Evolutionary conservation across 1,140 invertebrate genomes (phyloP).

Genomic region (Eumeta japonica): DNA sequence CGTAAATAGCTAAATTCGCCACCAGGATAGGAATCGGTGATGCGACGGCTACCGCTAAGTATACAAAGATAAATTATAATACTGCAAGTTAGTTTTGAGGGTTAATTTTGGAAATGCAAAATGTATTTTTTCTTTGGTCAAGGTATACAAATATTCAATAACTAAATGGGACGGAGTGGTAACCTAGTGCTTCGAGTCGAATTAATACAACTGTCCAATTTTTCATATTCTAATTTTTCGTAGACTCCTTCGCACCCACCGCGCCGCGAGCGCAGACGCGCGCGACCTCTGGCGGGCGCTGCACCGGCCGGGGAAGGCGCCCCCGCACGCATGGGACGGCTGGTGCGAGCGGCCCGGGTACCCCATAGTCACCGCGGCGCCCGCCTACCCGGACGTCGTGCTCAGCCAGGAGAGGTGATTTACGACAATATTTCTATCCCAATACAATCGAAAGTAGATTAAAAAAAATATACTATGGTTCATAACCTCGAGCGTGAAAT

Average conservation of each 20-base stretch:
- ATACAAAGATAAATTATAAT: too few species aligned
- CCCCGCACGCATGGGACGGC: constrained; percentile 43
- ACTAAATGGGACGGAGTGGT: too few species aligned
- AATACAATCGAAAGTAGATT: neutral
- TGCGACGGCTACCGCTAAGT: too few species aligned
- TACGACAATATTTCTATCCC: neutral
- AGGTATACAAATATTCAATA: too few species aligned
- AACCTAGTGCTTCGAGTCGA: too few species aligned
- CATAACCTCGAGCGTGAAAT: neutral
- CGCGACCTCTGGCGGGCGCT: constrained; percentile 40
- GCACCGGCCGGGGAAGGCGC: constrained; percentile 25
- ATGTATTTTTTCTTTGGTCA: too few species aligned
- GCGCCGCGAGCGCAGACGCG: constrained; percentile 37
- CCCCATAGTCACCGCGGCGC: constrained; percentile 28
- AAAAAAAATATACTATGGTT: neutral
- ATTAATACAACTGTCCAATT: too few species aligned
- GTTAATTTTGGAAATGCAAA: too few species aligned
- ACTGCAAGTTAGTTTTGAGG: too few species aligned
- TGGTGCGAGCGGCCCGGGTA: constrained; percentile 45
- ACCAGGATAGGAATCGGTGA: too few species aligned
- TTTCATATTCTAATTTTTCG: too few species aligned
- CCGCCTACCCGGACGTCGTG: constrained; percentile 20
- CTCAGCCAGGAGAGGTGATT: constrained; percentile 35
- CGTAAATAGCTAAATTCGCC: too few species aligned
- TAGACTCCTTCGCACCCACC: constrained; percentile 32